A percentile compares a stretch with the other conserved stretches of the same genome.
phyloP scores from a whole-genome alignment of 2,113 vertebrate species.

The Oreochromis spilurus region DNA sequence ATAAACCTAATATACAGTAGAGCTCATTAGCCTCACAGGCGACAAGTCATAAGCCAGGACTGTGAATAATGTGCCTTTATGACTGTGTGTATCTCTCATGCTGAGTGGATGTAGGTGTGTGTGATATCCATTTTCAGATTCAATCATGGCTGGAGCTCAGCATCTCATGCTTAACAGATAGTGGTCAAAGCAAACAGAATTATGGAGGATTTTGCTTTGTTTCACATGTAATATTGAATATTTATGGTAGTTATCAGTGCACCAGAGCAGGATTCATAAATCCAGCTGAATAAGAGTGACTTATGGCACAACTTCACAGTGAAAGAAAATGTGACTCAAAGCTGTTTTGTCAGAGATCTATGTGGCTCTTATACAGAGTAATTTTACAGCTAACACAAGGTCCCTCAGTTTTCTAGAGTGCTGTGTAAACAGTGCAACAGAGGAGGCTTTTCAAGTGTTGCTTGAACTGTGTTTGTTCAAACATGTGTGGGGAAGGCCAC shows the following conservation, averaged over 20 bases:
- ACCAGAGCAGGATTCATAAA: neutral
- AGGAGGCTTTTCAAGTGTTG: slow-evolving; percentile 19
- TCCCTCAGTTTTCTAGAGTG: neutral
- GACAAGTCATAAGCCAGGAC: neutral
- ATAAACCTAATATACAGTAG: neutral
- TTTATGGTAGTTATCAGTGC: neutral
- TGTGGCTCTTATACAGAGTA: neutral
- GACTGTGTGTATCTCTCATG: neutral
- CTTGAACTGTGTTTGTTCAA: neutral
- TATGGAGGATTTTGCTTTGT: neutral
- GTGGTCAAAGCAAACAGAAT: neutral
- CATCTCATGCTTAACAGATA: neutral
- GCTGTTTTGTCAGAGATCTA: neutral
- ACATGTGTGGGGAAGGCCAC: neutral
- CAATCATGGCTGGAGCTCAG: neutral
- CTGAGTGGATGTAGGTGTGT: slow-evolving; percentile 45
- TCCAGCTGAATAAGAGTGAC: neutral
- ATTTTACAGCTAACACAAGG: neutral
- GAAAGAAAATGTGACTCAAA: neutral
- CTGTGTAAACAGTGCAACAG: slow-evolving; percentile 12
- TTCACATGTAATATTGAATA: neutral
- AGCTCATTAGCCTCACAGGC: neutral
- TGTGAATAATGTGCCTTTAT: neutral
- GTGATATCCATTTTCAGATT: neutral
- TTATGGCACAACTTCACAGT: neutral